Percentiles rank a stretch among this genome's conserved stretches.
Evolutionary conservation across 2,113 vertebrate species (phyloP).

Genomic region (Onychorhynchus coronatus): DNA sequence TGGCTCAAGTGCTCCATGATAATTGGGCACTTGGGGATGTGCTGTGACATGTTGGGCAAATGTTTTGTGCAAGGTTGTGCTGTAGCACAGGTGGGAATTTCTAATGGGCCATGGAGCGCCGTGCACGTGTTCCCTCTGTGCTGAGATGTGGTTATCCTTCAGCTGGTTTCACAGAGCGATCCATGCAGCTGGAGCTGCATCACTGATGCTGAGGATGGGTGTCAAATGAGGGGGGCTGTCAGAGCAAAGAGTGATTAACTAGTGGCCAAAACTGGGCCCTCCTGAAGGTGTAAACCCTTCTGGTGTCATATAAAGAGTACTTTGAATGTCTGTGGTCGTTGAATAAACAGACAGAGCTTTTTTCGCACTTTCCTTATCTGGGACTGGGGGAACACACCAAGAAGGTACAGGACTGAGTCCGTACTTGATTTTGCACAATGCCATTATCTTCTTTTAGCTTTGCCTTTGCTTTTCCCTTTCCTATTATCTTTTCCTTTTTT

Average conservation of each 20-base stretch:
- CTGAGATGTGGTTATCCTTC: background rate
- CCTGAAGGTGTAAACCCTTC: background rate
- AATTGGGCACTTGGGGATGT: background rate
- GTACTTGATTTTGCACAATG: background rate
- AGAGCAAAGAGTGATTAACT: background rate
- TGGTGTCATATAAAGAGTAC: background rate
- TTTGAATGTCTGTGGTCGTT: background rate
- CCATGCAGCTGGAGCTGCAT: background rate
- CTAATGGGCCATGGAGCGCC: background rate
- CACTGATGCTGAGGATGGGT: background rate
- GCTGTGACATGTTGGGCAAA: background rate
- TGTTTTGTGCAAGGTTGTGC: background rate
- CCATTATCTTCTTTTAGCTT: background rate
- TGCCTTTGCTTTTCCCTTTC: background rate
- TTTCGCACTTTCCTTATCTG: background rate
- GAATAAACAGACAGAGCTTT: background rate
- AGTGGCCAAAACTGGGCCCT: background rate
- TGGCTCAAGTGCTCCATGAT: background rate
- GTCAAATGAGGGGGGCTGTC: background rate
- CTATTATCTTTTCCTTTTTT: background rate
- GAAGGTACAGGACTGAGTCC: background rate
- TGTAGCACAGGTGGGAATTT: background rate
- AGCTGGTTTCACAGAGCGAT: background rate
- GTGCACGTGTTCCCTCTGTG: background rate
- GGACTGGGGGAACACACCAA: accelerated